Base-by-base conservation (phyloP, 1,140 invertebrate species). In the Drosophila athabasca region DNA sequence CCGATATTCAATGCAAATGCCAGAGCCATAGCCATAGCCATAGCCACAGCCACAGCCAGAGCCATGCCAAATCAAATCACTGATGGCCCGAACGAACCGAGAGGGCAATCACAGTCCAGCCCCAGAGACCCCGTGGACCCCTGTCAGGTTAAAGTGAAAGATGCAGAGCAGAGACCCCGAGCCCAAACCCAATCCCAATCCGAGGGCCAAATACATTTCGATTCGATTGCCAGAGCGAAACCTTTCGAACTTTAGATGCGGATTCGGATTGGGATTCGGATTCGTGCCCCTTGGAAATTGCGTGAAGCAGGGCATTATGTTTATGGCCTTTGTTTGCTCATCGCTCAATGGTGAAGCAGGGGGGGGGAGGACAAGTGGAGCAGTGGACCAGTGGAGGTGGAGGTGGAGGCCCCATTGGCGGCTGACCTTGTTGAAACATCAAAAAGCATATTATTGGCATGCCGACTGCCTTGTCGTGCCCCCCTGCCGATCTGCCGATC, bases 391-490 rank as follows among this genome's bases (percentile, higher is more conserved):
- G 15, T 45, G 35, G 51, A 45, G 51, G 17, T 31, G 59, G 69
- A 17, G 44, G 35, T n/a, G 35, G 39, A 26, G 55, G 50, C 6
- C 11, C 35, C 35, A 39, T 4, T 39, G 35, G 62, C 54, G 35
- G 58, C 54, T 82, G 83, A 87, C 82, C 83, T 87, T 87, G 82
- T 82, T 79, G 80, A 65, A 82, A 79, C 82, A 87, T 78, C 79
- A 78, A 82, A 39, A 87, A 85, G 53, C 68, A 75, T 77, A 81
- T 85, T 87, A 87, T 85, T 81, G 77, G 62, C 64, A 70, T 52
- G 79, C 80, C 79, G 79, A 62, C 79, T 29, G 52, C 13, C 35
- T 45, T 58, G 35, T 24, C 19, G 22, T 43, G 50, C 24, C 35
- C 59, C 15, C 41, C 17, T 53, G 15, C 39, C 65, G 41, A 49